phyloP scores from a whole-genome alignment of 2,797 vertebrate species.

The Uromys caudimaculatus region DNA sequence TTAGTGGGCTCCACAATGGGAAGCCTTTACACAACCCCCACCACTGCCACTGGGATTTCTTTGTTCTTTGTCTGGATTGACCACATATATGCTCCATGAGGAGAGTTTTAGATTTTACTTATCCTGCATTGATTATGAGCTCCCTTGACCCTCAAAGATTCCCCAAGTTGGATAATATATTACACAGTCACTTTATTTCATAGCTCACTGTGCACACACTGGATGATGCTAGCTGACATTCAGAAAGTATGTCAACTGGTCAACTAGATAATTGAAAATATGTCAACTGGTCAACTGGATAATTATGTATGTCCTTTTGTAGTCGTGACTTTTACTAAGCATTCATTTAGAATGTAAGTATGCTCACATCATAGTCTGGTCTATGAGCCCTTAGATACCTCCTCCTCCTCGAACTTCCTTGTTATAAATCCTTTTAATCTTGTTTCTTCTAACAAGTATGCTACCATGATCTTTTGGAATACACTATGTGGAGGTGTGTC shows the following conservation, averaged over 20 bases:
- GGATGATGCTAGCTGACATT: not conserved
- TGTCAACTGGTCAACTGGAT: not conserved
- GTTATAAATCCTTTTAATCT: not conserved
- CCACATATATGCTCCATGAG: not conserved
- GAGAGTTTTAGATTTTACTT: not conserved
- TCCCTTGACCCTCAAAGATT: conserved; percentile 14
- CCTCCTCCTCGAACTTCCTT: not conserved
- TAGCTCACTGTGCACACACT: not conserved
- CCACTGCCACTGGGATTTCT: not conserved
- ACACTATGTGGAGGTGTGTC: not conserved
- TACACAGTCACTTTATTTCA: not conserved
- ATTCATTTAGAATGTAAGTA: not conserved
- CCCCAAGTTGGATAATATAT: not conserved
- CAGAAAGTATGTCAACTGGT: conserved; percentile 14
- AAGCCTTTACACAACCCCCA: not conserved
- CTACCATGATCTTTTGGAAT: not conserved
- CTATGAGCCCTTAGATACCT: not conserved
- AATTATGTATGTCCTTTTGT: not conserved
- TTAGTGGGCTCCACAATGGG: not conserved
- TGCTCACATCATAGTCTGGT: not conserved
- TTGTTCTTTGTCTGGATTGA: not conserved
- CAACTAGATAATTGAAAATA: conserved; percentile 30
- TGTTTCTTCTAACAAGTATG: not conserved
- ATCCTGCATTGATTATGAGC: not conserved
- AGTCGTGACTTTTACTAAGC: not conserved